phyloP scores from a whole-genome alignment of 2,113 vertebrate species.

The Nesogale talazaci region DNA sequence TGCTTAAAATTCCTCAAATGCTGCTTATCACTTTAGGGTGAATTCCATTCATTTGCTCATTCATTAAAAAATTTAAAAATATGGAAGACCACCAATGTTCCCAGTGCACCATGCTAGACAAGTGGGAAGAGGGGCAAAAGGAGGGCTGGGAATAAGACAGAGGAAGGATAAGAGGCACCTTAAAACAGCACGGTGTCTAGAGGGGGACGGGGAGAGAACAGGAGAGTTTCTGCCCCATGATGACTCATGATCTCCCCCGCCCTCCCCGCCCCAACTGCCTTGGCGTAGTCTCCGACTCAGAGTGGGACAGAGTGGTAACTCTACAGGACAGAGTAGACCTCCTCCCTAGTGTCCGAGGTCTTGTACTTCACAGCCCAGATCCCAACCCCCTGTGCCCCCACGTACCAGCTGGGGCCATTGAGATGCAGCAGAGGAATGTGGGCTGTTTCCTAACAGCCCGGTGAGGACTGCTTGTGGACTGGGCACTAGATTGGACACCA shows the following conservation, averaged over 20 bases:
- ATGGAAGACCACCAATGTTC: neutral
- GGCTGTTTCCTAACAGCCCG: neutral
- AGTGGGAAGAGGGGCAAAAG: neutral
- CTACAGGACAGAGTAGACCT: too few relatives aligned
- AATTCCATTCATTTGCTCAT: neutral
- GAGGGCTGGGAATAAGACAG: neutral
- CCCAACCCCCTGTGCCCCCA: too few relatives aligned
- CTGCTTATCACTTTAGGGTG: neutral
- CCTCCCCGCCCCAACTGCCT: too few relatives aligned
- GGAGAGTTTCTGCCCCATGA: neutral
- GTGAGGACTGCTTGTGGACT: neutral
- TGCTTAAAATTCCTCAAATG: neutral
- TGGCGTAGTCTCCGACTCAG: too few relatives aligned
- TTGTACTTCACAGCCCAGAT: too few relatives aligned
- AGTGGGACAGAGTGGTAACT: too few relatives aligned
- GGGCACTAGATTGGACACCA: neutral
- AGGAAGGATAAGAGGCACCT: neutral
- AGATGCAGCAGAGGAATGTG: neutral
- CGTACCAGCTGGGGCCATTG: neutral
- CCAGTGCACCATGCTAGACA: neutral
- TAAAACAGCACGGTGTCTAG: neutral
- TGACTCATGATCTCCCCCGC: neutral
- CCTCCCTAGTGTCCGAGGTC: too few relatives aligned
- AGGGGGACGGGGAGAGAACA: neutral
- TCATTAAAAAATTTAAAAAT: neutral